A percentile compares a stretch with the other conserved stretches of the same genome.
phyloP scores from a whole-genome alignment of 2,113 vertebrate genomes.

The Sebastes fasciatus region DNA sequence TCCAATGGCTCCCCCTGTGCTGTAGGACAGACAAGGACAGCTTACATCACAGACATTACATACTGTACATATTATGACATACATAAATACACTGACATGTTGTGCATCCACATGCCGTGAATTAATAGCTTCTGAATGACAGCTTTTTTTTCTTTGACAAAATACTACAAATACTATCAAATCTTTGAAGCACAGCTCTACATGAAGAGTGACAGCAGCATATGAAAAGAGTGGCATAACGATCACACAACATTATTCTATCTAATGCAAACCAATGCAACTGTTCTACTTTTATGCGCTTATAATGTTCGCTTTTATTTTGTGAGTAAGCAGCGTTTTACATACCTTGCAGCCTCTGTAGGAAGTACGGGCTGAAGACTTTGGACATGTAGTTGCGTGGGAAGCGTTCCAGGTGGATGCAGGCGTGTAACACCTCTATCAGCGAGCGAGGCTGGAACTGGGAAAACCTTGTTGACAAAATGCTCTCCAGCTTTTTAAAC shows the following conservation, averaged over 20 bases:
- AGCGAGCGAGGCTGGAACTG: constrained; percentile 82
- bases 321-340: background rate
- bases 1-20: constrained; percentile 39
- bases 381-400: constrained; percentile 87
- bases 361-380: constrained; percentile 87
- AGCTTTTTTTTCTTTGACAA: background rate
- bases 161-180: background rate
- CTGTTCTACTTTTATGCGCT: background rate
- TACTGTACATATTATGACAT: background rate
- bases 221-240: background rate
- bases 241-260: background rate
- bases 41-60: background rate
- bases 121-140: background rate
- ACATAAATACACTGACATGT: background rate
- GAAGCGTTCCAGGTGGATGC: constrained; percentile 84
- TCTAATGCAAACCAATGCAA: background rate
- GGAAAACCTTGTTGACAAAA: constrained; percentile 69
- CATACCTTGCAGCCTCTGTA: constrained; percentile 86
- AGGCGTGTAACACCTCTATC: constrained; percentile 85
- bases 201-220: background rate
- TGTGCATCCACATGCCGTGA: background rate
- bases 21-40: constrained; percentile 7
- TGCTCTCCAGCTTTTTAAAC: constrained; percentile 85
- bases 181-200: background rate
- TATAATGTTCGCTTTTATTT: background rate